These are phyloP conservation scores for Argopecten irradians DNA, from an alignment of 1,140 invertebrate species.

Conservation along the genomic window DNA sequence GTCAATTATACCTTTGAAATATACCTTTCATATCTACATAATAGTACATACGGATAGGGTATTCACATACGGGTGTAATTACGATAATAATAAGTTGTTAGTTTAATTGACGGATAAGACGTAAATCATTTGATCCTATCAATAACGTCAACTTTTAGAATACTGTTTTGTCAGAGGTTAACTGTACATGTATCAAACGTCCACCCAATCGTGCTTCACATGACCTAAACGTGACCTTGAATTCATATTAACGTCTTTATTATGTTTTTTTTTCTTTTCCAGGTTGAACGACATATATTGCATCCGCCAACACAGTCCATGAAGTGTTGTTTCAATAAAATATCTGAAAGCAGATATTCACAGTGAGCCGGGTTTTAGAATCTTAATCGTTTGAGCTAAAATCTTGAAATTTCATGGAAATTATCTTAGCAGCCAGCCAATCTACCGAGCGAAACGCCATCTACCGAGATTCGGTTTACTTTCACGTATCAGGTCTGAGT, in stretches of 20 bases:
- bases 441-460: background rate
- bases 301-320: background rate
- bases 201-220: background rate
- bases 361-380: background rate
- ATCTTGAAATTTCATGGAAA: background rate
- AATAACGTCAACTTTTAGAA: background rate
- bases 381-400: background rate
- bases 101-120: background rate
- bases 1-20: background rate
- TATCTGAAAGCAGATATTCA: background rate
- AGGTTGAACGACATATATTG: background rate
- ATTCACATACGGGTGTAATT: background rate
- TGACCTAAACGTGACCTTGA: background rate
- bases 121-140: background rate
- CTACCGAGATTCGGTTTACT: background rate
- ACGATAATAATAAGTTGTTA: background rate
- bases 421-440: too few species aligned
- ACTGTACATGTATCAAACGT: background rate
- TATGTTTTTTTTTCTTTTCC: background rate
- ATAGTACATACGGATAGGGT: background rate
- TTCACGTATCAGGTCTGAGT: background rate
- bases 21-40: background rate
- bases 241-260: background rate
- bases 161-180: background rate
- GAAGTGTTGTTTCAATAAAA: background rate